These are phyloP conservation scores for Megaptera novaeangliae DNA, from an alignment of 2,113 vertebrate genomes.

Conservation along the genomic window DNA sequence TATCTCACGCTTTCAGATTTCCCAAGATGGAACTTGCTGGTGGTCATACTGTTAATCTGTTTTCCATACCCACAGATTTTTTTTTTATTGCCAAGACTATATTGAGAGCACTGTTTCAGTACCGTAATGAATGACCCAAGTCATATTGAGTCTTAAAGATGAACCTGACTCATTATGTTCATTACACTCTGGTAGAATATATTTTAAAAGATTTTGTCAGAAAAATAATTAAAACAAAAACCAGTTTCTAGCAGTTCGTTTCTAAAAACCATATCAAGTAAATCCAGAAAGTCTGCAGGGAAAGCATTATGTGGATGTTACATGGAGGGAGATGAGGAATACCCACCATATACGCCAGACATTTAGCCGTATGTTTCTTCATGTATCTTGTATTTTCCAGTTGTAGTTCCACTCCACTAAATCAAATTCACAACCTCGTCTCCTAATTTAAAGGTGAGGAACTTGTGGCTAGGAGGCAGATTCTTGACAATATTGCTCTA, in stretches of 20 bases:
- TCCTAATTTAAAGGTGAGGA: conserved; percentile 26
- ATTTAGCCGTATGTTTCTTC: conserved; percentile 45
- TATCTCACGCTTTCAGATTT: conserved; percentile 13
- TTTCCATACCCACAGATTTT: conserved; percentile 34
- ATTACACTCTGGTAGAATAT: not conserved
- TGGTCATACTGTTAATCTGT: not conserved
- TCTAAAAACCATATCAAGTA: conserved; percentile 39
- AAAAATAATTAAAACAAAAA: conserved; percentile 42
- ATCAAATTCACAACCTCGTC: conserved; percentile 27
- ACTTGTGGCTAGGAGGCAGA: not conserved
- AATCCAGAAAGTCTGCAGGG: conserved; percentile 18
- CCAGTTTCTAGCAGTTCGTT: conserved; percentile 22
- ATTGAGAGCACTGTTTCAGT: conserved; percentile 25
- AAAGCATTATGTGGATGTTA: not conserved
- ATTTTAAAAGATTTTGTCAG: conserved; percentile 39
- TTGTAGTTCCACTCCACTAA: conserved; percentile 31
- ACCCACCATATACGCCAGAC: not conserved
- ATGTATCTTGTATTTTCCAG: not conserved
- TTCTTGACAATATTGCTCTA: conserved; percentile 25
- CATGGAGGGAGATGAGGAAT: not conserved
- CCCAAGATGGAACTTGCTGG: conserved; percentile 4
- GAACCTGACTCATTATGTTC: conserved; percentile 18
- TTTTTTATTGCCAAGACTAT: conserved; percentile 1
- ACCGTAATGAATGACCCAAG: conserved; percentile 23
- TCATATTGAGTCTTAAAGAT: conserved; percentile 33